Evolutionary conservation across 2,888 invertebrate genomes (phyloP).

Genomic region (Drosophila falleni): DNA sequence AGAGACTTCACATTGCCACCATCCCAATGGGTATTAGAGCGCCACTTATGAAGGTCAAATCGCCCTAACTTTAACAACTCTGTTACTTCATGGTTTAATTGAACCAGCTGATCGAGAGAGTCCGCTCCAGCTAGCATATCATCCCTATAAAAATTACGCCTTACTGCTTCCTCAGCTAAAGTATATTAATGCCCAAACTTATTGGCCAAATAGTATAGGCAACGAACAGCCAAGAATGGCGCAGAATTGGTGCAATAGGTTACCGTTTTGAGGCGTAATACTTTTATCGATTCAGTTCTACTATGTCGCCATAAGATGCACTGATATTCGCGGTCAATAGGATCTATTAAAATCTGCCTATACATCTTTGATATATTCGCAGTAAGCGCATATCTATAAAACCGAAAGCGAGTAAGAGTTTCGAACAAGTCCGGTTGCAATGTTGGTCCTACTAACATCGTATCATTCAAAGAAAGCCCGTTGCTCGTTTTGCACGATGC

Average conservation of each 20-base stretch:
- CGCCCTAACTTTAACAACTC: not conserved
- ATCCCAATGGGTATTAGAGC: not conserved
- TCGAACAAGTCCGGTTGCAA: not conserved
- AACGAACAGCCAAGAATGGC: not conserved
- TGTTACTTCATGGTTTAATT: not conserved
- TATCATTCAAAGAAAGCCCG: not conserved
- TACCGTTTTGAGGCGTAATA: not conserved
- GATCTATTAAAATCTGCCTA: not conserved
- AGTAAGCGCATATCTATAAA: not conserved
- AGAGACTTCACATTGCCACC: not conserved
- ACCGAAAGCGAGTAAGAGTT: not conserved
- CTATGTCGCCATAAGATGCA: not conserved
- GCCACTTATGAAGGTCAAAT: not conserved
- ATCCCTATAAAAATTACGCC: not conserved
- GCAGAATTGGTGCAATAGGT: not conserved
- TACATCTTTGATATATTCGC: not conserved
- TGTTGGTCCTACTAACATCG: not conserved
- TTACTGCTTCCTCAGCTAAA: not conserved
- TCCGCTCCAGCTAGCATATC: constrained; percentile 1
- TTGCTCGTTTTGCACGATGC: not conserved
- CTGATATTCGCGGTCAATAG: not conserved
- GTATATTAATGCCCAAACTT: not conserved
- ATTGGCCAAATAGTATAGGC: not conserved
- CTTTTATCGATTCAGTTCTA: not conserved
- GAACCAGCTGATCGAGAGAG: not conserved